Evolutionary conservation across 2,888 invertebrate species (phyloP).

Genomic region (Agrochola macilenta): DNA sequence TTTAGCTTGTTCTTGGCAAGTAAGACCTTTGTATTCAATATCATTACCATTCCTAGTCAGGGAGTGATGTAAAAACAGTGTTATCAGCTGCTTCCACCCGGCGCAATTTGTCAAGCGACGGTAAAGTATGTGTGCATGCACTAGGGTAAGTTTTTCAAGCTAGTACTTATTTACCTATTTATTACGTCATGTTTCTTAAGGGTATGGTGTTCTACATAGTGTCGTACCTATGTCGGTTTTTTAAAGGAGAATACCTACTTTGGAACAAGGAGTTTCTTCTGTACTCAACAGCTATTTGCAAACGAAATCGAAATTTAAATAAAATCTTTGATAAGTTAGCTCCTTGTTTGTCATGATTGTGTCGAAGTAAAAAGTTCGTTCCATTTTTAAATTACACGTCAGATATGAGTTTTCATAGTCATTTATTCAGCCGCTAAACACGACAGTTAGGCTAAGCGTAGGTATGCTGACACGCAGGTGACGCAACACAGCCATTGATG

Average conservation of each 20-base stretch:
- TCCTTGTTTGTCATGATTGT: too few relatives aligned
- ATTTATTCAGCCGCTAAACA: too few relatives aligned
- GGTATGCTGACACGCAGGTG: too few relatives aligned
- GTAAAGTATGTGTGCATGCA: slow-evolving; percentile 53
- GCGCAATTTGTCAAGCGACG: slow-evolving; percentile 58
- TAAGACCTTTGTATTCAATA: slow-evolving; percentile 41
- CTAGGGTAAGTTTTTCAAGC: slow-evolving; percentile 42
- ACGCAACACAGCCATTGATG: too few relatives aligned
- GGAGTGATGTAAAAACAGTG: slow-evolving; percentile 51
- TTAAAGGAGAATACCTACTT: not conserved
- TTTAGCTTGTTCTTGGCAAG: slow-evolving; percentile 15
- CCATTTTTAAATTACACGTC: too few relatives aligned
- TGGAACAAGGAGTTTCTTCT: not conserved
- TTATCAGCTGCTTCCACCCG: slow-evolving; percentile 56
- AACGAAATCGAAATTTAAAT: too few relatives aligned
- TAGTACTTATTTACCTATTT: slow-evolving; percentile 21
- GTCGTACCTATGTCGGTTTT: not conserved
- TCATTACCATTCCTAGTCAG: slow-evolving; percentile 45
- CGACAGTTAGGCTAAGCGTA: too few relatives aligned
- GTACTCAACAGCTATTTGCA: too few relatives aligned
- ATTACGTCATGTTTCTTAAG: slow-evolving; percentile 5
- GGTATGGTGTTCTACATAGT: not conserved
- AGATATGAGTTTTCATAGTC: too few relatives aligned
- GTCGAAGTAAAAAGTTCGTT: too few relatives aligned
- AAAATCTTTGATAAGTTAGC: too few relatives aligned